Percentiles rank a stretch among this genome's conserved stretches.
phyloP scores from a whole-genome alignment of 2,888 invertebrate species.

The Yponomeuta sedellus region DNA sequence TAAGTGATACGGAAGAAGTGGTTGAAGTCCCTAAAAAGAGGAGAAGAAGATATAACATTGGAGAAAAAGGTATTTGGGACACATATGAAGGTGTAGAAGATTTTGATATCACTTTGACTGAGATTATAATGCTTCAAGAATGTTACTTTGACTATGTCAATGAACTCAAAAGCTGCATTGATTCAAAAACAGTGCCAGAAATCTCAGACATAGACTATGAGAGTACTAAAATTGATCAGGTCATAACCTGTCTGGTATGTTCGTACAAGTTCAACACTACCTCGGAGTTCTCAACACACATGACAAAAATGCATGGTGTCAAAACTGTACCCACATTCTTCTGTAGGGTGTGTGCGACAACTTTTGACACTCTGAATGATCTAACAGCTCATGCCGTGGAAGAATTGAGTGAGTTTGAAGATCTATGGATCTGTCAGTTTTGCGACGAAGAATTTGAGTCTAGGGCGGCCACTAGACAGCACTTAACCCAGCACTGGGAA shows the following conservation, averaged over 20 bases:
- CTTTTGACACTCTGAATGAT: slow-evolving; percentile 51
- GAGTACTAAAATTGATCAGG: slow-evolving; percentile 32
- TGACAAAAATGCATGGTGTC: slow-evolving; percentile 56
- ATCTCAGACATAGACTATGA: slow-evolving; percentile 48
- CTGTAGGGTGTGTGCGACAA: slow-evolving; percentile 58
- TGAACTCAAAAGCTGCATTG: slow-evolving; percentile 39
- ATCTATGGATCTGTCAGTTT: slow-evolving; percentile 70
- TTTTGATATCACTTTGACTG: slow-evolving; percentile 63
- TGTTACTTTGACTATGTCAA: slow-evolving; percentile 60
- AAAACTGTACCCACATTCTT: slow-evolving; percentile 49
- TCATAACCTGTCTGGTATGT: slow-evolving; percentile 50
- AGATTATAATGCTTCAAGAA: slow-evolving; percentile 59
- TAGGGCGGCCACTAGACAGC: slow-evolving; percentile 46
- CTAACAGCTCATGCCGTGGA: slow-evolving; percentile 44
- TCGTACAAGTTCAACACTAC: slow-evolving; percentile 37
- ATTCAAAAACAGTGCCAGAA: slow-evolving; percentile 42
- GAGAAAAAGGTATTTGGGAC: slow-evolving; percentile 29
- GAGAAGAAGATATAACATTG: slow-evolving; percentile 15
- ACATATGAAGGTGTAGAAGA: slow-evolving; percentile 58
- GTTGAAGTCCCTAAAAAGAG: slow-evolving; percentile 1
- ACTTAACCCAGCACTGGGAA: slow-evolving; percentile 55
- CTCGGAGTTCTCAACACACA: slow-evolving; percentile 42
- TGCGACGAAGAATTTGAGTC: slow-evolving; percentile 68
- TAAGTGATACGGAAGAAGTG: slow-evolving; percentile 23
- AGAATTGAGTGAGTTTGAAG: slow-evolving; percentile 58